Evolutionary conservation across 1,140 invertebrate genomes (phyloP), one percentile per base, ranked within the genome.

Genomic region (Drosophila kepulauana): DNA sequence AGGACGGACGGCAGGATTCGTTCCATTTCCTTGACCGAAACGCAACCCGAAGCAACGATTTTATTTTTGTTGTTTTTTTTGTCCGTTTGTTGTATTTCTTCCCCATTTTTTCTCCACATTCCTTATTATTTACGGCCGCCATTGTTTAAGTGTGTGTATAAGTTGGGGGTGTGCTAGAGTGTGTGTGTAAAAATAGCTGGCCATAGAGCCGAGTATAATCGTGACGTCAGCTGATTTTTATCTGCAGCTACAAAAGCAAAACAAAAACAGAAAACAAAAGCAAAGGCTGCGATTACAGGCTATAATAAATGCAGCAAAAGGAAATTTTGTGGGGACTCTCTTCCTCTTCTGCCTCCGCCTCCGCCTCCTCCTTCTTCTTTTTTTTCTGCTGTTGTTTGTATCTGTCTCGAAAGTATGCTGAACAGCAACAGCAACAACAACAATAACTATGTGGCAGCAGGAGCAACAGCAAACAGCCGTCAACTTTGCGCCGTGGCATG

Each of bases 11-110:
- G 57, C 54, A 54, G 73, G 43, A 64, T 74, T 68, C 74, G 82
- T 89, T 88, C 59, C 72, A 89, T 89, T 89, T 89, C 85, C 85
- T 89, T 89, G 86, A 89, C 85, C 85, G 86, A 90, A 89, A 76
- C 81, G 86, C 85, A 89, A 74, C 72, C 78, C 78, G 76, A 89
- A 77, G 72, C 78, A 81, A 72, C 51, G 65, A 54, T 63, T 70
- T 63, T 56, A 16, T 68, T 48, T 58, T 56, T 25, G 49, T 61
- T 35, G 7, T 13, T 54, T 66, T 59, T 30, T 67, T 57, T 57
- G 43, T n/a, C 49, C 46, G 33, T 10, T 25, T 43, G 54, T 41
- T 41, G 2, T 61, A 45, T 43, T 59, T 41, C 30, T 64, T 57
- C 54, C 51, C 11, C 56, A 33, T 38, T 20, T 52, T 54, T 43